Base-by-base conservation (phyloP, 2,888 invertebrate species). In the Tyria jacobaeae region DNA sequence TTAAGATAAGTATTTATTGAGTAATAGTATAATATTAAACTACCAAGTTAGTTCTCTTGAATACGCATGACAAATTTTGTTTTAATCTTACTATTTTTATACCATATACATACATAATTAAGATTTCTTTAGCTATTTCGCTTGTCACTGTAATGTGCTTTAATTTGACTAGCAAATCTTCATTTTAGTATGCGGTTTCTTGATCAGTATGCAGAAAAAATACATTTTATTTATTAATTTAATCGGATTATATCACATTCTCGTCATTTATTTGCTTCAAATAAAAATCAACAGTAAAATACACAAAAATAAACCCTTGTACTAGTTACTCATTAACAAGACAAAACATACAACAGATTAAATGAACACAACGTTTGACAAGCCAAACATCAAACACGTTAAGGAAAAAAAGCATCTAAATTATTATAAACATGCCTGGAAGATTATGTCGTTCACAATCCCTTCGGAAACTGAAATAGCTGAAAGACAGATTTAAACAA, bases 381-480 rank as follows among this genome's bases (percentile, higher is more conserved):
- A 64, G 71, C 51, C 59, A 6, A 65, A 73, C 74, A 71, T 73
- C 71, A 76, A 76, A 76, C 68, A 60, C 61, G 60, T 41, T 62
- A 47, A 60, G 71, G 68, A 72, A 70, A 76, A 52, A 64, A 66
- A 60, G 54, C 53, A 62, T 70, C 58, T 62, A 67, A 70, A 69
- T 76, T 75, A 71, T 75, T 66, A 73, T 76, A 75, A 73, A 75
- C 76, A 77, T 51, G 60, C 67, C 64, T 55, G 27, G 21, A 62
- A 67, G 73, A 76, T 76, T 77, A 75, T 63, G 48, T 37, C 62
- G 68, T 70, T 49, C 67, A 76, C 79, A 82, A 83, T 79, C 83
- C 82, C 76, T 79, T 77, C 87, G 85, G 84, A 80, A 75, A 84
- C 88, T 84, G 68, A 79, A 92, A 92, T 92, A 92, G 78, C 88